Evolutionary conservation across 2,888 invertebrate species (phyloP).

Genomic region (Lithosia quadra): DNA sequence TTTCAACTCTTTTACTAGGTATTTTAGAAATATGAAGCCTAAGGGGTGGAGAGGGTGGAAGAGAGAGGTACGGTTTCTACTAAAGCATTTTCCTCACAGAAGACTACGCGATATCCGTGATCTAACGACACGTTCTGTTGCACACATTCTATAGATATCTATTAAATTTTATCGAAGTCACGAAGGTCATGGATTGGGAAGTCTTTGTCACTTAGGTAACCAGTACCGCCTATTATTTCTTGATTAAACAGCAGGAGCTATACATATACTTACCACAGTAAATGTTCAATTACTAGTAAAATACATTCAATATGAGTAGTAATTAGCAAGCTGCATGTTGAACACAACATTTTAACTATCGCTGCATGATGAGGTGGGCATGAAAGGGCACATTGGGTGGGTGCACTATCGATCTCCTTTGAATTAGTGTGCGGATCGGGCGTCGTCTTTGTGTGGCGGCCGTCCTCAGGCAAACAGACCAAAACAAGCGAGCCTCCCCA

Average conservation of each 20-base stretch:
- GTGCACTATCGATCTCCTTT: constrained; percentile 86
- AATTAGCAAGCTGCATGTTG: constrained; percentile 37
- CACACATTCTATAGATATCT: too few relatives aligned
- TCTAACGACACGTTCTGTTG: too few relatives aligned
- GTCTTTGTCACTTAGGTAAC: not conserved
- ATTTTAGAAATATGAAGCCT: too few relatives aligned
- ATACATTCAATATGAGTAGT: constrained; percentile 17
- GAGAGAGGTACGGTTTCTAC: too few relatives aligned
- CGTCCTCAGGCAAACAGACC: constrained; percentile 86
- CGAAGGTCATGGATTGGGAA: too few relatives aligned
- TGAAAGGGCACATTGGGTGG: constrained; percentile 80
- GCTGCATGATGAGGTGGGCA: constrained; percentile 72
- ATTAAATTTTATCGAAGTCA: too few relatives aligned
- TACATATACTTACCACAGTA: not conserved
- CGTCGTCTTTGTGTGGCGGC: constrained; percentile 84
- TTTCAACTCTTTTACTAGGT: too few relatives aligned
- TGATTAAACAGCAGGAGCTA: not conserved
- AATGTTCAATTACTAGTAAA: not conserved
- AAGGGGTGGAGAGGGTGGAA: too few relatives aligned
- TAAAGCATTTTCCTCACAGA: too few relatives aligned
- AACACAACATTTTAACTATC: constrained; percentile 78
- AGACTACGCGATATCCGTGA: too few relatives aligned
- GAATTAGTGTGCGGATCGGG: constrained; percentile 86
- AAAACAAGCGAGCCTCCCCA: constrained; percentile 79
- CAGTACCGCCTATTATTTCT: not conserved